Base-by-base conservation (phyloP, 2,888 invertebrate genomes). In the Synergus umbraculus region DNA sequence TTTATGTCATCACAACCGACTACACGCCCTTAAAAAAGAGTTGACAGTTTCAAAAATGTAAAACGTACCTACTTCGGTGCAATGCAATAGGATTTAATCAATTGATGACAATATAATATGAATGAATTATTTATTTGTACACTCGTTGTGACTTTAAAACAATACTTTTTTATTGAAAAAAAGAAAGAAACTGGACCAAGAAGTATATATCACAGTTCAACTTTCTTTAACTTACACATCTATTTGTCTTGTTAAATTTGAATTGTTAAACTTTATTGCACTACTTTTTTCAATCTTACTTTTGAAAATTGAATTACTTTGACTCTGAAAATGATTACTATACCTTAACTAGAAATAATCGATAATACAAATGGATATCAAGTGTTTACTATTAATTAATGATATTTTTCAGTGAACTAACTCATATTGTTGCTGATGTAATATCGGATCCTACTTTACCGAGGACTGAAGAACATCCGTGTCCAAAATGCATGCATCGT, bases 371-470 rank as follows among this genome's bases (percentile, higher is more conserved):
- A n/a, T 60, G 67, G 76, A 77, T 76, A 69, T 10, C 7, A 5
- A 44, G 10, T 65, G 3, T 1, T 4, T 46, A 15, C 0, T 66
- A 63, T 60, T 78, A 46, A 66, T n/a, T n/a, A n/a, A 66, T 29
- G 4, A 4, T 29, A 1, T 69, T 82, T 87, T 86, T 81, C 90
- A 97, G 97, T 92, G 99, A 99, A 93, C 93, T 99, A 87, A 99
- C 99, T 0, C 99, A 99, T 92, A 99, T 99, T 88, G 98, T 98
- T 78, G 97, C 98, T 0, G 99, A 99, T 92, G 99, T 99, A 0
- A 97, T 99, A 83, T 98, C 98, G 67, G 99, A 99, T 91, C 99
- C 99, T 4, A 99, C 99, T 0, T 93, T 99, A 82, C 99, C 99
- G 0, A 95, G 99, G 85, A 99, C 99, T 0, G 98, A 99, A 92